Conservation (phyloP, 2,888 invertebrate genomes). For the Hipparchia sbordonii region DNA sequence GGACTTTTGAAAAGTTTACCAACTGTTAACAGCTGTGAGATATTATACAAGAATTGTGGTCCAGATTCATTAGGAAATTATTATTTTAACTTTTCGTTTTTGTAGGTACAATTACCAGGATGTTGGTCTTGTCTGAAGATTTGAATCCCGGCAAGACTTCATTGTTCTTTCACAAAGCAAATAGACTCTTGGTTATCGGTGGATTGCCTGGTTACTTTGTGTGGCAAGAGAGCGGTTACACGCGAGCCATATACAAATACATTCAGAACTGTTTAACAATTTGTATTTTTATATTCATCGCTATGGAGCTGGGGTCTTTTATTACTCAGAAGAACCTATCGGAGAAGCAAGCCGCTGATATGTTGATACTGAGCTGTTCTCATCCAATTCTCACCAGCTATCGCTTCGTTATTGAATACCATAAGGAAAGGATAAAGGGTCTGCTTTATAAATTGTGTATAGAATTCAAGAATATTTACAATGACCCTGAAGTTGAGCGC, state of each 20-base stretch:
- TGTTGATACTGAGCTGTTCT: constrained; percentile 45
- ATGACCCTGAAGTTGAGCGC: constrained; percentile 53
- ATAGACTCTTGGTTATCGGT: neutral
- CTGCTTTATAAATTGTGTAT: constrained; percentile 48
- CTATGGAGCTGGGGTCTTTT: constrained; percentile 46
- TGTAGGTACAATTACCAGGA: neutral
- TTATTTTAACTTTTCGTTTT: neutral
- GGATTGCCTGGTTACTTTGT: neutral
- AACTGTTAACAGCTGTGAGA: no score
- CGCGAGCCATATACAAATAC: neutral
- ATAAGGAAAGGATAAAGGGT: constrained; percentile 41
- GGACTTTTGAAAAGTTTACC: no score
- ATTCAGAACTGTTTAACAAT: neutral
- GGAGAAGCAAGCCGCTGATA: constrained; percentile 46
- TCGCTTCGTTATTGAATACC: constrained; percentile 39
- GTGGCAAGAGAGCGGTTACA: neutral
- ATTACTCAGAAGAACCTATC: constrained; percentile 47
- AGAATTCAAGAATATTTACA: constrained; percentile 49
- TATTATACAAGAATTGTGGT: neutral
- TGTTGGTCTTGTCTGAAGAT: neutral
- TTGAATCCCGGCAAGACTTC: neutral
- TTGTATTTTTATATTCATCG: constrained; percentile 38
- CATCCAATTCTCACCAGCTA: constrained; percentile 49
- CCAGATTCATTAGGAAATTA: neutral
- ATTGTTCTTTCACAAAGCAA: neutral